Percentiles rank a stretch among this genome's conserved stretches.
Conservation (phyloP, 2,888 invertebrate species). For the Craniophora ligustri region DNA sequence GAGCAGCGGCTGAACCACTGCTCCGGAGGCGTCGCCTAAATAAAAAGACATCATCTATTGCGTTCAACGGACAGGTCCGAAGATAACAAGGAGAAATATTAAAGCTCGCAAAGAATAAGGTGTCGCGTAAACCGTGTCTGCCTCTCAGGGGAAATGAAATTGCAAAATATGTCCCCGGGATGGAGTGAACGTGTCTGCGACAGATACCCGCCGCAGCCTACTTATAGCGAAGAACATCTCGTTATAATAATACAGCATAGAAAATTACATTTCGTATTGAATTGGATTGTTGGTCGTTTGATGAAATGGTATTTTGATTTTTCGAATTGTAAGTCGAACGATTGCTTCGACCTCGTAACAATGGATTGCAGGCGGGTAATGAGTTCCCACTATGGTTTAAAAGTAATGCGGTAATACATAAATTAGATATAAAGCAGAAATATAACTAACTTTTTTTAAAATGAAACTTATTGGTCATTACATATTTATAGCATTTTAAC, state of each 20-base stretch:
- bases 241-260: conserved; percentile 35
- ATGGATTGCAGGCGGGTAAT: too few relatives aligned
- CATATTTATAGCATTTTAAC: too few relatives aligned
- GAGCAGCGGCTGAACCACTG: too few relatives aligned
- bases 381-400: too few relatives aligned
- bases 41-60: conserved; percentile 44
- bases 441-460: too few relatives aligned
- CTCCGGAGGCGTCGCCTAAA: too few relatives aligned
- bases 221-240: conserved; percentile 31
- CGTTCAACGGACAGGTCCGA: conserved; percentile 60
- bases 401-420: background rate
- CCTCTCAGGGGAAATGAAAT: conserved; percentile 82
- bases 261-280: conserved; percentile 26
- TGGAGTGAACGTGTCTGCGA: conserved; percentile 69
- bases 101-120: conserved; percentile 75
- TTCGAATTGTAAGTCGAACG: too few relatives aligned
- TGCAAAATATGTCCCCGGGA: conserved; percentile 79
- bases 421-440: background rate
- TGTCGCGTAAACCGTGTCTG: conserved; percentile 70
- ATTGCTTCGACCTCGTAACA: too few relatives aligned
- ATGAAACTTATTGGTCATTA: too few relatives aligned
- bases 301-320: background rate
- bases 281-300: conserved; percentile 32
- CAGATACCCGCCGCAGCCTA: conserved; percentile 54
- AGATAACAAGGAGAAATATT: conserved; percentile 77